A percentile compares a stretch with the other conserved stretches of the same genome.
Evolutionary conservation across 2,888 invertebrate genomes (phyloP).

Genomic region (Drosophila rellima): DNA sequence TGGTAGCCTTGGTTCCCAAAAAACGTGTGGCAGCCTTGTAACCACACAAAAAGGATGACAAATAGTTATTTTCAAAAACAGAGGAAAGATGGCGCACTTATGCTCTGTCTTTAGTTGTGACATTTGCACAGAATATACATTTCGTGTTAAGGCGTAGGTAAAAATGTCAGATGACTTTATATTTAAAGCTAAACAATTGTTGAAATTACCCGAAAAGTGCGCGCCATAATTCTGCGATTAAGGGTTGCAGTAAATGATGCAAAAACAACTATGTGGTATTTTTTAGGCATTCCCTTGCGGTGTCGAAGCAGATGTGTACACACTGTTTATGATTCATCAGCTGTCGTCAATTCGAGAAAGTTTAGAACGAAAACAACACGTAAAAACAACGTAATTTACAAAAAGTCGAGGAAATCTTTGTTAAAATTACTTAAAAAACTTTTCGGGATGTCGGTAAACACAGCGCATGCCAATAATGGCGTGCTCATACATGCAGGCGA

Average conservation of each 20-base stretch:
- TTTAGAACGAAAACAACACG: constrained; percentile 56
- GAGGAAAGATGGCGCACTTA: no score
- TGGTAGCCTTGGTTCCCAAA: no score
- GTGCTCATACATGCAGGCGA: constrained; percentile 98
- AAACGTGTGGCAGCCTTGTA: no score
- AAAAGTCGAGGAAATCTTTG: constrained; percentile 36
- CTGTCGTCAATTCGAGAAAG: constrained; percentile 61
- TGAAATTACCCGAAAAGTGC: no score
- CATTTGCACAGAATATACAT: no score
- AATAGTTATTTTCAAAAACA: no score
- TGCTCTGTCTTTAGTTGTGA: no score
- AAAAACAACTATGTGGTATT: constrained; percentile 40
- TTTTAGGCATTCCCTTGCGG: constrained; percentile 43
- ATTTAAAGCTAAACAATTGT: no score
- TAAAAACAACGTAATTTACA: constrained; percentile 36
- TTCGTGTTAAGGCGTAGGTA: no score
- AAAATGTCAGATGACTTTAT: no score
- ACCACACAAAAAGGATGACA: no score
- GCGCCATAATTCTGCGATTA: neutral
- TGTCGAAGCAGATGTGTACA: constrained; percentile 27
- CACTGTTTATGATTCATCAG: constrained; percentile 72
- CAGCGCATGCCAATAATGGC: constrained; percentile 97
- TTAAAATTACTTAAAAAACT: constrained; percentile 35
- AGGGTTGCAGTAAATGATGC: neutral
- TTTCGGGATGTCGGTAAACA: constrained; percentile 93